Evolutionary conservation across 2,797 vertebrate species (phyloP).

Genomic region (Acanthurus lineatus): DNA sequence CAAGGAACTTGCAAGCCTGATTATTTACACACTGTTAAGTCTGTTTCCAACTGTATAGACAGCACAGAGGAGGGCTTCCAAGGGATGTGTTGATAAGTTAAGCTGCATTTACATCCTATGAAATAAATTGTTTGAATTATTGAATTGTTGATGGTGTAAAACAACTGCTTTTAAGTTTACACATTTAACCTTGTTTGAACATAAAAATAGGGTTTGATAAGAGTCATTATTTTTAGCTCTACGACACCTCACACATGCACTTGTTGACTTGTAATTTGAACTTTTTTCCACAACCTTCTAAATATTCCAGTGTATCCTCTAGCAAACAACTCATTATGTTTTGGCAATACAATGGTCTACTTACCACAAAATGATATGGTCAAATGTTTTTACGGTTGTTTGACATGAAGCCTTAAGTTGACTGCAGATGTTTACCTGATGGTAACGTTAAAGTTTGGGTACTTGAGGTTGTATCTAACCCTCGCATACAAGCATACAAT

Average conservation of each 20-base stretch:
- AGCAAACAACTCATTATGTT: neutral
- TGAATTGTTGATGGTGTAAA: conserved; percentile 5
- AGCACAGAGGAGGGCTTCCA: neutral
- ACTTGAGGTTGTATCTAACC: no score
- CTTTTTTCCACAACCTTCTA: neutral
- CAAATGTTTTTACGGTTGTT: neutral
- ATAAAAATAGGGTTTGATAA: neutral
- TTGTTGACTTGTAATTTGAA: neutral
- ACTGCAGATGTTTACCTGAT: conserved; percentile 4
- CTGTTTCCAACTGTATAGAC: neutral
- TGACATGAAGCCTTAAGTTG: neutral
- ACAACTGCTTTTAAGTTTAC: conserved; percentile 11
- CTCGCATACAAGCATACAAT: neutral
- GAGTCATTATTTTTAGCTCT: conserved; percentile 10
- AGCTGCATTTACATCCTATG: conserved; percentile 3
- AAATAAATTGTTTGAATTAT: conserved; percentile 27
- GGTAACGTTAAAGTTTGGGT: neutral
- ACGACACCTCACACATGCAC: neutral
- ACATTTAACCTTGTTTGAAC: conserved; percentile 28
- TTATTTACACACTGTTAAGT: neutral
- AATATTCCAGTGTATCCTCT: neutral
- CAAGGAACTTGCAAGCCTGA: neutral
- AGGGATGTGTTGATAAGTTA: neutral
- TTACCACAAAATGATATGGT: neutral
- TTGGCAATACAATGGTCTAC: neutral